phyloP scores from a whole-genome alignment of 2,888 invertebrate species.

The Periphyllus acericola region DNA sequence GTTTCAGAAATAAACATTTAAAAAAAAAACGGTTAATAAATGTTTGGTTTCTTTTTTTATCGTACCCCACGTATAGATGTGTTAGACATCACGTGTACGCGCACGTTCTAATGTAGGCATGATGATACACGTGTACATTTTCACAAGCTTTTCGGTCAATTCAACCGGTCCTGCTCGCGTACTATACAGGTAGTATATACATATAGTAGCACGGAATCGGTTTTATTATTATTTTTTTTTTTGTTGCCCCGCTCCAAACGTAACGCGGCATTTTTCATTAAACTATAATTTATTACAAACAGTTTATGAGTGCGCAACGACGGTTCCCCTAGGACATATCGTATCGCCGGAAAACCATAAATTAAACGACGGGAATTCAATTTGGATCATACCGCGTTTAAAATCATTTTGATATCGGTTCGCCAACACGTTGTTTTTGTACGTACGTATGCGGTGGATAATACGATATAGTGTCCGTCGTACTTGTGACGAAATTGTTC shows the following conservation, averaged over 20 bases:
- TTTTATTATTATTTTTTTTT: not conserved
- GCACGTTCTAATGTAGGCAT: too few relatives aligned
- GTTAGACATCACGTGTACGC: too few relatives aligned
- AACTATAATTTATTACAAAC: slow-evolving; percentile 32
- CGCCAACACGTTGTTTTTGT: not conserved
- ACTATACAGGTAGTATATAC: too few relatives aligned
- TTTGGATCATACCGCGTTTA: slow-evolving; percentile 12
- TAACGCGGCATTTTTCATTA: not conserved
- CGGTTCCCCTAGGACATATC: slow-evolving; percentile 41
- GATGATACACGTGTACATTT: too few relatives aligned
- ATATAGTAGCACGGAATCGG: not conserved
- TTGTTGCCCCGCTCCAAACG: not conserved
- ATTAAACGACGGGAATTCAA: slow-evolving; percentile 26
- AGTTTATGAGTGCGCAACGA: slow-evolving; percentile 12
- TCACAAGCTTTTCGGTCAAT: not conserved
- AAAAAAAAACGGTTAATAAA: too few relatives aligned
- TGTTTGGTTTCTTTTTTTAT: too few relatives aligned
- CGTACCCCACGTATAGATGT: too few relatives aligned
- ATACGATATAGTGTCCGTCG: too few relatives aligned
- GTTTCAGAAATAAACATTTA: too few relatives aligned
- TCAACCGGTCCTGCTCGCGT: not conserved
- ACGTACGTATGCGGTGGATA: not conserved
- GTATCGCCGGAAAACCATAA: slow-evolving; percentile 9
- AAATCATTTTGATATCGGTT: not conserved
- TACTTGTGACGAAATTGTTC: too few relatives aligned